These are phyloP conservation scores for Heliconius hewitsoni DNA, from an alignment of 1,140 invertebrate genomes.

Conservation along the genomic window DNA sequence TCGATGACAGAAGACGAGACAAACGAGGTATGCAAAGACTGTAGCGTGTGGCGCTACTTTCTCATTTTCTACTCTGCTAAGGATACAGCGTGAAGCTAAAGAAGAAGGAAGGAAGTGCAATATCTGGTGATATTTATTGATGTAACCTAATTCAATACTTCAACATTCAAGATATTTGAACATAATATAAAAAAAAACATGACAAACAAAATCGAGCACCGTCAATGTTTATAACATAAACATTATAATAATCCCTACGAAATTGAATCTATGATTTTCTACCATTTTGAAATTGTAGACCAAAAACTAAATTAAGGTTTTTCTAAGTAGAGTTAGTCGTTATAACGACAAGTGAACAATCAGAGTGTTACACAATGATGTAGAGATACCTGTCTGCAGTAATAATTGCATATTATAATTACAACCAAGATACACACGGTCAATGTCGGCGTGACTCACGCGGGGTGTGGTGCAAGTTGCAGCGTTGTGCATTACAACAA, in stretches of 20 bases:
- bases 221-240: too few relatives aligned
- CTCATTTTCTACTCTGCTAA: too few relatives aligned
- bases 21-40: too few relatives aligned
- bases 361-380: constrained; percentile 31
- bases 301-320: not conserved
- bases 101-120: too few relatives aligned
- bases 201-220: too few relatives aligned
- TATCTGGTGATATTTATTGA: too few relatives aligned
- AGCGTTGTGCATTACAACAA: not conserved
- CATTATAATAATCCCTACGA: not conserved
- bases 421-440: constrained; percentile 55
- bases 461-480: constrained; percentile 26
- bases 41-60: too few relatives aligned
- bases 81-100: too few relatives aligned
- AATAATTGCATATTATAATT: constrained; percentile 53
- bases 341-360: not conserved
- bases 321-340: not conserved
- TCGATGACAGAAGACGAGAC: too few relatives aligned
- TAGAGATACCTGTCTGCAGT: constrained; percentile 29
- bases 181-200: too few relatives aligned
- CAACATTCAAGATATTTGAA: too few relatives aligned
- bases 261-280: not conserved
- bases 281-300: not conserved
- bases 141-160: too few relatives aligned
- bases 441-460: constrained; percentile 58